Evolutionary conservation across 2,797 vertebrate genomes (phyloP), one percentile per base, ranked within the genome.

Genomic region (Momotus momota): DNA sequence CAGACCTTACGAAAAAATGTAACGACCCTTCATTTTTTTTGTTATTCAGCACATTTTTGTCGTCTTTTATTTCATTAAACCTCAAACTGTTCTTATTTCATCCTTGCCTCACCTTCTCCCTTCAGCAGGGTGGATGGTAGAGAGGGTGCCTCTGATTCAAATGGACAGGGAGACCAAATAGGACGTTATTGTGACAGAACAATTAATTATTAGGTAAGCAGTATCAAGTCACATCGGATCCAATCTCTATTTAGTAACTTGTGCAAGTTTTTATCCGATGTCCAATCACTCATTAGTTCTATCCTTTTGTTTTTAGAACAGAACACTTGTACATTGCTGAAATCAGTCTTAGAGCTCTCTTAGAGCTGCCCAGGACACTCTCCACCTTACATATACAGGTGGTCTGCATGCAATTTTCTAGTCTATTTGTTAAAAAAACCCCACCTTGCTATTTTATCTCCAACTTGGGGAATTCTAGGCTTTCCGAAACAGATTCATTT

Each of bases 1-100:
- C 64, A 94, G n/a, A 52, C 60, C 54, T 80, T 46, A 54, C 33
- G 82, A 54, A 88, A 89, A 96, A 95, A 96, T 95, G 93, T 93
- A 90, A 94, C 96, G 91, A 96, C 14, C 46, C 16, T 15, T 23
- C 88, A 60, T 33, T 29, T 93, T 96, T 96, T 79, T 70, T 72
- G 71, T 90, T 92, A 60, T 87, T 92, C 83, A 93, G 91, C 93
- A 87, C 93, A 92, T 96, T 93, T 92, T 94, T 95, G 73, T 80
- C 25, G 41, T 38, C 20, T 91, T 94, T 64, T 86, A 62, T 94
- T 94, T 88, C 60, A 58, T 87, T 82, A 77, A 77, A 61, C 40
- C 35, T 67, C 31, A n/a, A 69, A 46, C 51, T 73, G 57, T 49
- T 90, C 86, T 69, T 70, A 77, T 67, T 94, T 92, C 57, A n/a